Base-by-base conservation (phyloP, 2,888 invertebrate species). In the Plagodis pulveraria region DNA sequence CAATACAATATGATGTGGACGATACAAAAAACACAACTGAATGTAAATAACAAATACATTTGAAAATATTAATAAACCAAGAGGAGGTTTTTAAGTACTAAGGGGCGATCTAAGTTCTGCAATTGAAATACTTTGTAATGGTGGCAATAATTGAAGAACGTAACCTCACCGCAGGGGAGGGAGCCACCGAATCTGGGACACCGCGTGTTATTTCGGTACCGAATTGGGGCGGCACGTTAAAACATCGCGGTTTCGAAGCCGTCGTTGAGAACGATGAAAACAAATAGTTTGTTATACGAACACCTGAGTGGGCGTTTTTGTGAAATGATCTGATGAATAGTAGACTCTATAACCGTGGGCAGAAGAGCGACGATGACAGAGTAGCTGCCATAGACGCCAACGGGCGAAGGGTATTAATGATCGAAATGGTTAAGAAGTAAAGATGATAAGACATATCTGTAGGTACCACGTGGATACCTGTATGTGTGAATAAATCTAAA, bases 181-280 rank as follows among this genome's bases (percentile, higher is more conserved):
- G 80, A 80, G 80, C 73, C 73, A 72, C 60, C 34, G 74, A 80
- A 91, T 84, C 78, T 89, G 83, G 89, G 85, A 81, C 89, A 85
- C 73, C 74, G 78, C 74, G 77, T 82, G 61, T 87, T 91, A 92
- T 92, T 91, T 91, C 78, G 88, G 83, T 76, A 77, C 79, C 80
- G 82, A 92, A 89, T 87, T 89, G 81, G 89, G 85, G 78, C 89
- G 83, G 78, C 82, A 83, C 82, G 87, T 86, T 87, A 81, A 86
- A 79, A 84, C 87, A 86, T 86, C 83, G 83, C 80, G 86, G 87
- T 84, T 86, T 84, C 80, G 77, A 73, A 84, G 76, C 77, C 77
- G 75, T 72, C 72, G 76, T 69, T 49, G 50, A 40, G 49, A 71
- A 74, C 75, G 77, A 77, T 81, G 82, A 81, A 82, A 88, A 84